A percentile compares a stretch with the other conserved stretches of the same genome.
phyloP scores from a whole-genome alignment of 2,888 invertebrate genomes.

The Coenonympha arcania region DNA sequence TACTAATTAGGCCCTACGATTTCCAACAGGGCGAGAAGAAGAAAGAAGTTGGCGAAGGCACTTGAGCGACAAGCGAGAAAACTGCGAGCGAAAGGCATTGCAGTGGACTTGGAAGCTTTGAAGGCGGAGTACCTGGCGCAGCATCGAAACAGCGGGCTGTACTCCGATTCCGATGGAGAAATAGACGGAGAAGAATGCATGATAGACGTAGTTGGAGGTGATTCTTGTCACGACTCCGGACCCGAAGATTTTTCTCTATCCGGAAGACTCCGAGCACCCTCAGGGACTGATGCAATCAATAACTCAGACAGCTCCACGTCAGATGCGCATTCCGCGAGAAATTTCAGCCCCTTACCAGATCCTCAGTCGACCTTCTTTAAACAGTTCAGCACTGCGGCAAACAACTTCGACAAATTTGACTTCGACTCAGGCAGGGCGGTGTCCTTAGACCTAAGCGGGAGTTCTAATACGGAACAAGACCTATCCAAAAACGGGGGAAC shows the following conservation, averaged over 20 bases:
- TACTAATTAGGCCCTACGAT: slow-evolving; percentile 70
- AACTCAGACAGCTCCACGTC: slow-evolving; percentile 75
- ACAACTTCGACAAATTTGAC: slow-evolving; percentile 66
- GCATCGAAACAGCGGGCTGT: slow-evolving; percentile 76
- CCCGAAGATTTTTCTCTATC: slow-evolving; percentile 78
- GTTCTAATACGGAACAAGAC: slow-evolving; percentile 62
- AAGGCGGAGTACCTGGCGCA: slow-evolving; percentile 89
- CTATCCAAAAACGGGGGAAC: slow-evolving; percentile 70
- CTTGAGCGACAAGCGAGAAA: slow-evolving; percentile 94
- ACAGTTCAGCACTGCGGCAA: slow-evolving; percentile 54
- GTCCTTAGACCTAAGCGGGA: slow-evolving; percentile 66
- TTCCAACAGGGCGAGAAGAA: slow-evolving; percentile 82
- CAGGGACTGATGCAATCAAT: slow-evolving; percentile 74
- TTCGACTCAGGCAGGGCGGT: slow-evolving; percentile 69
- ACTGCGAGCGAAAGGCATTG: slow-evolving; percentile 90
- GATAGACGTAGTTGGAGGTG: slow-evolving; percentile 90
- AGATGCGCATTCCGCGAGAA: slow-evolving; percentile 62
- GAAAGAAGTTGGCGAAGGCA: slow-evolving; percentile 93
- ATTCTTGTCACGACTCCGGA: slow-evolving; percentile 80
- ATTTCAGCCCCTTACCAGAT: slow-evolving; percentile 65
- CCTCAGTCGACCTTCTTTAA: slow-evolving; percentile 67
- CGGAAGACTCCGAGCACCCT: slow-evolving; percentile 73
- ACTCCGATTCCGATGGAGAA: slow-evolving; percentile 75
- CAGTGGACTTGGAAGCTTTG: slow-evolving; percentile 88
- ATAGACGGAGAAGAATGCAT: slow-evolving; percentile 80